Conservation (phyloP, 2,797 vertebrate species). For the Hybognathus amarus region DNA sequence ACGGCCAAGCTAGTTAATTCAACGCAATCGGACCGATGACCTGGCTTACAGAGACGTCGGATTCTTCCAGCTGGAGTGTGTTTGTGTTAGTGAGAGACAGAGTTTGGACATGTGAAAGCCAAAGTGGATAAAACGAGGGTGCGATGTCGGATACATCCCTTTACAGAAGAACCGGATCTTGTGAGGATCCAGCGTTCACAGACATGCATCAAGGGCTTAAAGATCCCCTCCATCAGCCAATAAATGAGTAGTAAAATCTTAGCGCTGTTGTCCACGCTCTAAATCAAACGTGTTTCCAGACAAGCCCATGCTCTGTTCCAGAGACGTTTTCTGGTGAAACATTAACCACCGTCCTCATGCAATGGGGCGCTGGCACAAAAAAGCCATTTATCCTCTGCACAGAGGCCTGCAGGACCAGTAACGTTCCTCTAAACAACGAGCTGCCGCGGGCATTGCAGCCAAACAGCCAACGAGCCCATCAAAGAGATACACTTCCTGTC, state of each 20-base stretch:
- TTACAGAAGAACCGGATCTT: not conserved
- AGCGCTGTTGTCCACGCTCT: slow-evolving; percentile 3
- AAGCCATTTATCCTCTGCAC: slow-evolving; percentile 55
- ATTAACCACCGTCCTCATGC: slow-evolving; percentile 46
- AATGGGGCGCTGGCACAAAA: slow-evolving; percentile 50
- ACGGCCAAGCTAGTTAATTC: slow-evolving; percentile 39
- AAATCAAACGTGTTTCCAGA: slow-evolving; percentile 45
- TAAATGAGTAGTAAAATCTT: slow-evolving; percentile 47
- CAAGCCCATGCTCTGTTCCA: slow-evolving; percentile 59
- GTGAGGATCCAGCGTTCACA: slow-evolving; percentile 9
- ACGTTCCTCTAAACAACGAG: slow-evolving; percentile 51
- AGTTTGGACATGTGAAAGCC: not conserved
- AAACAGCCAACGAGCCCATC: slow-evolving; percentile 45
- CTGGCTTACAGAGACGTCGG: slow-evolving; percentile 1
- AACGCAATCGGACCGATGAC: slow-evolving; percentile 36
- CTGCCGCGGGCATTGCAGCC: slow-evolving; percentile 49
- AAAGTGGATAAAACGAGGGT: not conserved
- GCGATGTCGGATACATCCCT: not conserved
- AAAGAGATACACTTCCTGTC: slow-evolving; percentile 55
- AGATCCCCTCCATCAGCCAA: not conserved
- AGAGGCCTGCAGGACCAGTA: slow-evolving; percentile 37
- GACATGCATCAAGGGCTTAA: not conserved
- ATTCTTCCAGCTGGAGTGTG: not conserved
- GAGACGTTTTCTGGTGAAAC: slow-evolving; percentile 30
- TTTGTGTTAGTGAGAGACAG: not conserved